Conservation (phyloP, 2,113 vertebrate genomes). For the Pitta sordida region DNA sequence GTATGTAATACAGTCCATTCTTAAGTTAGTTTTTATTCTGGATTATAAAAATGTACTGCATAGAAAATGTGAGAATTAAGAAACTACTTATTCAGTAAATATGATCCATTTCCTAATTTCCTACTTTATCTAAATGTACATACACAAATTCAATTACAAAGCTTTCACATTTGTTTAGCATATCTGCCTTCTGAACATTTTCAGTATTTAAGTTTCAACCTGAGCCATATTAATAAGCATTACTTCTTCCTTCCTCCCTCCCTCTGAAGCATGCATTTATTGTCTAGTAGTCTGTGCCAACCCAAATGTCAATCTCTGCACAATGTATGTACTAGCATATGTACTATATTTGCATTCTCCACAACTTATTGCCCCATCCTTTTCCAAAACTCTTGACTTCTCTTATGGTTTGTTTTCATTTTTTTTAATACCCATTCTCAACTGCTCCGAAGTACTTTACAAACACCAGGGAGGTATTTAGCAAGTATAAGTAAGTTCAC, state of each 20-base stretch:
- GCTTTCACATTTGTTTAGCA: neutral
- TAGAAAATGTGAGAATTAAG: neutral
- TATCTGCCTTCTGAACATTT: neutral
- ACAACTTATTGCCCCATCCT: neutral
- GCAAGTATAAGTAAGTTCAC: neutral
- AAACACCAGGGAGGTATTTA: neutral
- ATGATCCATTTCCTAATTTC: neutral
- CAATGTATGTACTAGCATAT: neutral
- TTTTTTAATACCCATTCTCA: neutral
- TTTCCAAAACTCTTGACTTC: neutral
- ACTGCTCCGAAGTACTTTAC: neutral
- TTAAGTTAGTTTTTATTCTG: conserved; percentile 4
- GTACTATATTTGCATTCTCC: neutral
- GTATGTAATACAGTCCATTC: neutral
- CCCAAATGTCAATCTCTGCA: neutral
- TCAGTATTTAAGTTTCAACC: neutral
- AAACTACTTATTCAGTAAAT: neutral
- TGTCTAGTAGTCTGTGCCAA: neutral
- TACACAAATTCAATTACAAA: neutral
- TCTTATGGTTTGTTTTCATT: neutral
- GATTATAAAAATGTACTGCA: neutral
- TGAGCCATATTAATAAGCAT: neutral
- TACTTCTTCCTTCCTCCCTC: neutral
- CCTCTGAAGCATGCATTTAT: neutral
- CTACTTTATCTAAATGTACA: neutral